Base-by-base conservation (phyloP, 1,140 invertebrate species). In the Chlorops oryzae region DNA sequence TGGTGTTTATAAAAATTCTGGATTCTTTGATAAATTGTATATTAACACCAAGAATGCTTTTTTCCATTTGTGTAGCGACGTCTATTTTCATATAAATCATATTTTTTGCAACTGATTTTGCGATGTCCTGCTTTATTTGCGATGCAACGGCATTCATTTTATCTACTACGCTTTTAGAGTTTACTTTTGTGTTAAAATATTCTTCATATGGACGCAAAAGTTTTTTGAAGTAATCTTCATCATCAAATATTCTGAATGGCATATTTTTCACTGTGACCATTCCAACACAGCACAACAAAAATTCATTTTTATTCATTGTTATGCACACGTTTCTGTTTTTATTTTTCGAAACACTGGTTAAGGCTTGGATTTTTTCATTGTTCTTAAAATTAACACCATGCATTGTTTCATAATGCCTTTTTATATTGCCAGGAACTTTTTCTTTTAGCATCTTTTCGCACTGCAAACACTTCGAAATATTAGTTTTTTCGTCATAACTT, bases 251-350 rank as follows among this genome's bases (percentile, higher is more conserved):
- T 13, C 20, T 18, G 34, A 50, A 22, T 12, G 47, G 47, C 3
- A 50, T 27, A 21, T 41, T 41, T 50, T 41, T 41, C 7, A 42
- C n/a, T 5, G 47, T 17, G 5, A 41, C 28, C 32, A 50, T 17
- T 12, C 47, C 47, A 24, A 50, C 47, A 50, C 47, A 50, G 22
- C 47, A 50, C 18, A 27, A 42, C 24, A 50, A 15, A 17, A 50
- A 50, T 32, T 22, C 22, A 21, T 40, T 34, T 28, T 41, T 32
- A 28, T 46, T 21, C 28, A 15, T 32, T n/a, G 3, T 17, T n/a
- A 5, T 21, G 7, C 9, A 32, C 28, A 22, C 15, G 13, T 13
- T 42, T 42, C 3, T 18, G 6, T 3, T 24, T n/a, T 47, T 25
- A 3, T 23, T 35, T 12, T n/a, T n/a, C n/a, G n/a, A n/a, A n/a